Conservation (phyloP, 2,113 vertebrate species). For the Nematolebias whitei region DNA sequence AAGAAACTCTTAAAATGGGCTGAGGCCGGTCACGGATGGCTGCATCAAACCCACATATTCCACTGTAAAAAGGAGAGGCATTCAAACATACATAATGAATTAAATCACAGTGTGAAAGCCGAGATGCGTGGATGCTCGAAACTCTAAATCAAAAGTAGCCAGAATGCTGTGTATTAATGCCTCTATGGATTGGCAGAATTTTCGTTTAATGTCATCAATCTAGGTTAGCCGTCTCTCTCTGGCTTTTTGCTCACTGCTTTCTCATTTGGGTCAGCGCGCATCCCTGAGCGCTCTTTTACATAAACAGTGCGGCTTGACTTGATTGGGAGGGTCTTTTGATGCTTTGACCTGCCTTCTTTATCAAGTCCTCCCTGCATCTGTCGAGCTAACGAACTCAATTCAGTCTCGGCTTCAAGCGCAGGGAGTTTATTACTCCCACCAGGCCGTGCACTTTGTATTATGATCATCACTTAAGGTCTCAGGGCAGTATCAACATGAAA, state of each 20-base stretch:
- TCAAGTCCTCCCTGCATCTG: conserved; percentile 55
- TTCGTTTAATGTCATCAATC: conserved; percentile 59
- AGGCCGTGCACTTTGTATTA: conserved; percentile 62
- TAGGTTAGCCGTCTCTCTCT: conserved; percentile 45
- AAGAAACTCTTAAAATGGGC: conserved; percentile 66
- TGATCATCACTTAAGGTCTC: conserved; percentile 72
- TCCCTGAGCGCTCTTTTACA: conserved; percentile 62
- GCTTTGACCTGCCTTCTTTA: conserved; percentile 71
- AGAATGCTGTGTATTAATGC: conserved; percentile 50
- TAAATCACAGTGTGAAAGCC: conserved; percentile 52
- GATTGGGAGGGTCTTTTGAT: conserved; percentile 72
- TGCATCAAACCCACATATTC: conserved; percentile 62
- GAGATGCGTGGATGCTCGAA: conserved; percentile 34
- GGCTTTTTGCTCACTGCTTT: conserved; percentile 43
- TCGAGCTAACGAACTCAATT: conserved; percentile 59
- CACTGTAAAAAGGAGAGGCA: conserved; percentile 56
- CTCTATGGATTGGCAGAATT: conserved; percentile 40
- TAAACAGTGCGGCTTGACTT: conserved; percentile 65
- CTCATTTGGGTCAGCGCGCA: conserved; percentile 66
- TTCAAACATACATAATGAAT: conserved; percentile 76
- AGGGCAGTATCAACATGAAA: conserved; percentile 68
- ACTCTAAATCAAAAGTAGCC: conserved; percentile 54
- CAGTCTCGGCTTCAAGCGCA: conserved; percentile 46
- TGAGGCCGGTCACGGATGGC: conserved; percentile 69
- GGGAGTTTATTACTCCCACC: conserved; percentile 65